Evolutionary conservation across 2,888 invertebrate species (phyloP).

Genomic region (Lochmaea capreae): DNA sequence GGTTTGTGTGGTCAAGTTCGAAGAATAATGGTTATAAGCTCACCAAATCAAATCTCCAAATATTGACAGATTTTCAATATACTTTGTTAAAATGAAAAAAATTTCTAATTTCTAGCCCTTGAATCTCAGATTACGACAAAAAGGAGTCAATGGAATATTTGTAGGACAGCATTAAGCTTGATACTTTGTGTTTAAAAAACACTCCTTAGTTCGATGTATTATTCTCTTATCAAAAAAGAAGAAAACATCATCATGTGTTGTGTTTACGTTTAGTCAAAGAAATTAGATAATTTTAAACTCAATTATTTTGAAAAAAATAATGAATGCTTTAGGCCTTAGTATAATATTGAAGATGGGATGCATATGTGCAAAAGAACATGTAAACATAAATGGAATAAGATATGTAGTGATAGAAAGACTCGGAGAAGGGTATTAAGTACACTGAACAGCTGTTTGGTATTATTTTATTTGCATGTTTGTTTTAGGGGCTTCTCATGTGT

Average conservation of each 20-base stretch:
- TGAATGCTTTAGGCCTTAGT: constrained; percentile 78
- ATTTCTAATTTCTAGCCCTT: too few species aligned
- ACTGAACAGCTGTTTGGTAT: constrained; percentile 37
- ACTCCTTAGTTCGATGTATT: too few species aligned
- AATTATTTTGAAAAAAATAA: constrained; percentile 54
- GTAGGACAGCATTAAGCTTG: too few species aligned
- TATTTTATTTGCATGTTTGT: constrained; percentile 42
- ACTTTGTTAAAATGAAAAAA: too few species aligned
- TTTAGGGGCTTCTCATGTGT: constrained; percentile 85
- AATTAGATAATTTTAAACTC: not conserved
- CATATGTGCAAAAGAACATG: constrained; percentile 78
- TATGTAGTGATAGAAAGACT: constrained; percentile 78
- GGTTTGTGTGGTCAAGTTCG: too few species aligned
- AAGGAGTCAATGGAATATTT: too few species aligned
- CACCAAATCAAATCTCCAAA: too few species aligned
- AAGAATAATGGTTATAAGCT: too few species aligned
- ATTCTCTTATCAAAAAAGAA: too few species aligned
- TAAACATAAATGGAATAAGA: constrained; percentile 77
- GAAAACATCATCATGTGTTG: not conserved
- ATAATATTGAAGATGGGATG: constrained; percentile 80
- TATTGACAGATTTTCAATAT: too few species aligned
- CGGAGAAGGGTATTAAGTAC: constrained; percentile 76
- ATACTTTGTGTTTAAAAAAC: too few species aligned
- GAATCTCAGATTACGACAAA: too few species aligned
- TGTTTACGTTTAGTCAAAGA: not conserved